Evolutionary conservation across 64 coral and sea anemone species (phyloP), one percentile per base, ranked within the genome.

Genomic region (Orbicella faveolata): DNA sequence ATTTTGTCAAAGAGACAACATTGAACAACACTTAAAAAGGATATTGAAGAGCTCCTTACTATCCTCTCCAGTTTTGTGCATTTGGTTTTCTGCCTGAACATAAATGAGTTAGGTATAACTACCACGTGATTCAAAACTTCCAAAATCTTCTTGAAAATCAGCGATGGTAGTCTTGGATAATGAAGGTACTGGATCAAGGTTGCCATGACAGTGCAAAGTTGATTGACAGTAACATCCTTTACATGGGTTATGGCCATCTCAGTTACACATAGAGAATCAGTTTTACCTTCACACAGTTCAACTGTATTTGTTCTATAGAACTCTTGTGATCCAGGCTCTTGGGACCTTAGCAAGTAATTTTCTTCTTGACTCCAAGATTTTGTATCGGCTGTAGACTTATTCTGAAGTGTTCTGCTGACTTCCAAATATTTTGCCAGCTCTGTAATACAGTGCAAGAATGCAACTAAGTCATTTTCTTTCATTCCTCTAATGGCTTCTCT

Each of bases 91-190:
- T 52, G 59, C 25, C n/a, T 53, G 70, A 67, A 89, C 35, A 85
- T 69, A 72, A 20, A 51, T n/a, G 18, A 33, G 37, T 65, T 85
- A 25, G 36, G 82, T 30, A 52, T 26, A 41, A 34, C 2, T 26
- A 89, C 37, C 17, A 89, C 16, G 61, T 89, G 73, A 36, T 79
- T 67, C 36, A 77, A 19, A 61, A 89, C 51, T 23, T 85, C 74
- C 52, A 94, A 63, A 36, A 94, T 78, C 77, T 89, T 94, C 73
- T 94, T 89, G 59, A 94, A 89, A 77, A 81, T 70, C 33, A 78
- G 54, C 21, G 88, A 68, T 85, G 92, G 77, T 26, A 89, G 76
- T 36, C 89, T 75, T 44, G 34, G 75, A 12, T 69, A 72, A 41
- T 94, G 92, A 68, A 94, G 87, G 34, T 83, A 94, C 20, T 94